phyloP scores from a whole-genome alignment of 2,888 invertebrate species.

The Brassicogethes aeneus region DNA sequence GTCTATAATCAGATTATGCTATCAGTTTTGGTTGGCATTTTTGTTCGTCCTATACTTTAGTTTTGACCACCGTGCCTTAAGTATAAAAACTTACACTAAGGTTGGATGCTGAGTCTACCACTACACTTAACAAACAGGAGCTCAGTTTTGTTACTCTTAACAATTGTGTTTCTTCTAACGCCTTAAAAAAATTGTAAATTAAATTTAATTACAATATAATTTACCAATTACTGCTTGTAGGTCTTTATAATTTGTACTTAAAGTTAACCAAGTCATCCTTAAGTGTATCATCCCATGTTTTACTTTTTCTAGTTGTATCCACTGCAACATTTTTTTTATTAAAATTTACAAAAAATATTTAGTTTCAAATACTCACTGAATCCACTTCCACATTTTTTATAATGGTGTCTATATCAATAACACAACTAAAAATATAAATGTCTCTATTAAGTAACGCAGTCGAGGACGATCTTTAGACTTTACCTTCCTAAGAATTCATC shows the following conservation, averaged over 20 bases:
- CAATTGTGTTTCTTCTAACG: conserved; percentile 62
- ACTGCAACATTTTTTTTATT: too few relatives aligned
- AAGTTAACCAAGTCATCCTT: conserved; percentile 78
- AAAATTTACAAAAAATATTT: too few relatives aligned
- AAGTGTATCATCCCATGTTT: conserved; percentile 90
- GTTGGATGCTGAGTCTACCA: conserved; percentile 84
- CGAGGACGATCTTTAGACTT: conserved; percentile 7
- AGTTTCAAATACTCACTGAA: conserved; percentile 47
- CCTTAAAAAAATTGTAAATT: conserved; percentile 44
- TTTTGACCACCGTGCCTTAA: too few relatives aligned
- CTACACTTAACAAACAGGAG: conserved; percentile 71
- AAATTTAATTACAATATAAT: conserved; percentile 1
- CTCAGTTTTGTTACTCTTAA: conserved; percentile 67
- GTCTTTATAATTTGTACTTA: conserved; percentile 61
- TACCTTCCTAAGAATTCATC: conserved; percentile 26
- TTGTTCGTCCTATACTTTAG: too few relatives aligned
- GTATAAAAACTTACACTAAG: conserved; percentile 72
- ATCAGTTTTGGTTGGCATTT: too few relatives aligned
- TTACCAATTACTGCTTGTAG: conserved; percentile 57
- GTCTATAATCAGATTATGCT: too few relatives aligned
- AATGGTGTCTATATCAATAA: conserved; percentile 51
- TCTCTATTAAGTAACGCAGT: too few relatives aligned
- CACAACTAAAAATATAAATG: conserved; percentile 2
- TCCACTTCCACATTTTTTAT: conserved; percentile 61
- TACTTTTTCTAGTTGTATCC: conserved; percentile 89